Percentiles rank a stretch among this genome's conserved stretches.
phyloP scores from a whole-genome alignment of 2,797 vertebrate genomes.

The Adrianichthys oophorus region DNA sequence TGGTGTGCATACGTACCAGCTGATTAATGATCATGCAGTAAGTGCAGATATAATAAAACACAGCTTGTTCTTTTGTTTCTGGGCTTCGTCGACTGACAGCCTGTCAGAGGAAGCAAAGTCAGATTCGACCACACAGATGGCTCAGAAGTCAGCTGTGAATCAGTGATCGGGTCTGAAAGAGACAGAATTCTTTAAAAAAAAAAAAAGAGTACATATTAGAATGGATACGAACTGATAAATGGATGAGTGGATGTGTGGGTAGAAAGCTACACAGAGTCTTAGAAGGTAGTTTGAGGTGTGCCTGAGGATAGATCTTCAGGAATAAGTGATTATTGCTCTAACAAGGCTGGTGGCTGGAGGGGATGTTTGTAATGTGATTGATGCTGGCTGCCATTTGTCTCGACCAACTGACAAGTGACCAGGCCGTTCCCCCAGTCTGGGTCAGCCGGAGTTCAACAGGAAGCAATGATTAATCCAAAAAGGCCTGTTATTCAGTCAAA shows the following conservation, averaged over 20 bases:
- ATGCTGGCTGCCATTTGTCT: slow-evolving; percentile 76
- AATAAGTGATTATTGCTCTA: slow-evolving; percentile 81
- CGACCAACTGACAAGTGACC: slow-evolving; percentile 81
- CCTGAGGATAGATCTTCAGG: slow-evolving; percentile 64
- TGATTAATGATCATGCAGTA: slow-evolving; percentile 1
- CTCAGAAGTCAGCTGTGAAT: no score
- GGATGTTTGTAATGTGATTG: slow-evolving; percentile 80
- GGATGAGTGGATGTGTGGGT: neutral
- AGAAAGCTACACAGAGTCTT: slow-evolving; percentile 36
- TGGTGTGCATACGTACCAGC: neutral
- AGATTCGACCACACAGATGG: slow-evolving; percentile 5
- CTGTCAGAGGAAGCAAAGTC: slow-evolving; percentile 79
- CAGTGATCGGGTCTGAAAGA: no score
- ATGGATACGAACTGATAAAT: neutral
- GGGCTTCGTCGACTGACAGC: slow-evolving; percentile 83
- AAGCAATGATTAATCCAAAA: slow-evolving; percentile 15
- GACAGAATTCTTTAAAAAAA: no score
- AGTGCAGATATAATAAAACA: neutral
- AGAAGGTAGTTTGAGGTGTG: slow-evolving; percentile 66
- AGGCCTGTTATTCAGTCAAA: no score
- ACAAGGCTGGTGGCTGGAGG: slow-evolving; percentile 75
- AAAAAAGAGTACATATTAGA: no score
- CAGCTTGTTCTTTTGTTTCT: slow-evolving; percentile 49
- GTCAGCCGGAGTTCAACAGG: slow-evolving; percentile 76
- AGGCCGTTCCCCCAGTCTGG: slow-evolving; percentile 56